These are phyloP conservation scores for Phylloscopus trochiloides DNA, from an alignment of 2,113 vertebrate species.

Conservation along the genomic window DNA sequence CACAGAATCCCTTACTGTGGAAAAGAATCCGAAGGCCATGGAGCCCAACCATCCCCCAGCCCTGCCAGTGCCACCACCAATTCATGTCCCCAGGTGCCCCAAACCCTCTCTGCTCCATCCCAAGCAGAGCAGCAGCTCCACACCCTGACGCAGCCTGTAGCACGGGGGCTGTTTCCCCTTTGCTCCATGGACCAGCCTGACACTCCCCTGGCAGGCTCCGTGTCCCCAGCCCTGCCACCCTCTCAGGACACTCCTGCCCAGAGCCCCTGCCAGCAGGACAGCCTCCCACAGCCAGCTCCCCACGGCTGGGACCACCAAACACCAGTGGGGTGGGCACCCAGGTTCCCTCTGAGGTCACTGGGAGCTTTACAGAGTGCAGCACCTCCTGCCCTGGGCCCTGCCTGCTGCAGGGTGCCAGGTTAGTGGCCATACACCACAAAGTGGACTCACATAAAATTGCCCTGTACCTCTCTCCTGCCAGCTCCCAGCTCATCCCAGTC, in stretches of 20 bases:
- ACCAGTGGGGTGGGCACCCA: background rate
- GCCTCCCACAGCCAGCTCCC: background rate
- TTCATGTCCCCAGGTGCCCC: too few relatives aligned
- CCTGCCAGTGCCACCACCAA: background rate
- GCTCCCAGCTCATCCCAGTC: background rate
- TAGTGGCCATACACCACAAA: background rate
- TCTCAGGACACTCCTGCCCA: background rate
- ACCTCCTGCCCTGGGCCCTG: background rate
- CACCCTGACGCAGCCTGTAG: fast-evolving
- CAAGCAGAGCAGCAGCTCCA: background rate
- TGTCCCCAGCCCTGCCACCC: background rate
- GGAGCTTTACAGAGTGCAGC: background rate
- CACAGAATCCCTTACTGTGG: background rate
- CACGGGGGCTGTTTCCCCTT: background rate
- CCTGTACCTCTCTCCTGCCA: background rate
- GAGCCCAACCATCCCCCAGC: background rate
- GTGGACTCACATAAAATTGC: background rate
- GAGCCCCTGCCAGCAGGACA: background rate
- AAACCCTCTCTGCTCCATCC: background rate
- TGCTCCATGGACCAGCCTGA: fast-evolving
- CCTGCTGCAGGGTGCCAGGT: background rate
- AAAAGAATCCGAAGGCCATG: background rate
- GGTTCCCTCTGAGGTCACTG: background rate
- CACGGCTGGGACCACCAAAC: background rate
- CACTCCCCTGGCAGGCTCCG: fast-evolving